Evolutionary conservation across 2,113 vertebrate genomes (phyloP), one percentile per base, ranked within the genome.

Genomic region (Phyllopteryx taeniolatus): DNA sequence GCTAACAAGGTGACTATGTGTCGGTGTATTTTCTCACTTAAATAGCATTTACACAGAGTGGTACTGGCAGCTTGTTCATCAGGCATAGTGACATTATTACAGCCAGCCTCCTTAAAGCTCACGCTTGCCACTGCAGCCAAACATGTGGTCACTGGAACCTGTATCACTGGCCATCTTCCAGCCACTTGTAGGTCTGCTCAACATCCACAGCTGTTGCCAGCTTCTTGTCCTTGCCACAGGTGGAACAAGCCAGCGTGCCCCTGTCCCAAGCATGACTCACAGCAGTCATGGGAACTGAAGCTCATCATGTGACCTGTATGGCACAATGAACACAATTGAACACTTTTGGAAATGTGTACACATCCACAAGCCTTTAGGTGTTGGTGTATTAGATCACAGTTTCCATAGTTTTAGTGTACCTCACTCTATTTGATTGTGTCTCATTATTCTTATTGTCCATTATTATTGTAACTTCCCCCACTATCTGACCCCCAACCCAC

Each of bases 181-280:
- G 44, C 44, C 64, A 47, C 64, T 46, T 43, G 19, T 47, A 27
- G 13, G 20, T 12, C 43, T 47, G 44, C 64, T 66, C n/a, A 66
- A 66, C 22, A 47, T 47, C 64, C 22, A 66, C 43, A 66, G 64
- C 64, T 66, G 64, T 47, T 46, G 44, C n/a, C 43, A 47, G 22
- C 17, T 47, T 47, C 43, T 61, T 35, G 31, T 19, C 14, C 15
- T 61, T 47, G 43, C n/a, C 64, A 31, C 64, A 66, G 44, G 64
- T 66, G 64, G 64, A 19, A 66, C 22, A 47, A 66, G 43, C 64
- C 43, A 46, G 64, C 15, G 22, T 17, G n/a, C 64, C 47, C 44
- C 22, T 66, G 64, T 66, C 64, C 44, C 64, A 66, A 46, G 44
- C 64, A 47, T 66, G 64, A 66, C 64, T 66, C 64, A 66, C 22